Evolutionary conservation across 2,888 invertebrate genomes (phyloP), one percentile per base, ranked within the genome.

Genomic region (Aradus depressus): DNA sequence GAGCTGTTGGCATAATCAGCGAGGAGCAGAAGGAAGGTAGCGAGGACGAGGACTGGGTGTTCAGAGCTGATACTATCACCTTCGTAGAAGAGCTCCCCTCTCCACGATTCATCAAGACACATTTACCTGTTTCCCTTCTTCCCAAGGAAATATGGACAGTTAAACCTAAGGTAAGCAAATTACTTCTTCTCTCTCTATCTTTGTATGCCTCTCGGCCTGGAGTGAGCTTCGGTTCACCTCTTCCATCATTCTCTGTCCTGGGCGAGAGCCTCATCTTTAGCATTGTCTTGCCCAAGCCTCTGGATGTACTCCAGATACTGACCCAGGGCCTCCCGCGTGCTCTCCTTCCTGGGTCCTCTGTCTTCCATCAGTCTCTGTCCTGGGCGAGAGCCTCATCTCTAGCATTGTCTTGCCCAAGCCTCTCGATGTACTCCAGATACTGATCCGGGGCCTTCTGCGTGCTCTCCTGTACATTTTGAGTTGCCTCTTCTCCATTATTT

Each of bases 21-120:
- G 58, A 48, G 39, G 58, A 55, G 34, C 54, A 52, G 43, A 50
- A 44, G 38, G 45, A 52, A 12, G 58, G 55, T 5, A 45, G 49
- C 32, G 53, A 49, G 19, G 58, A 58, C 22, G 60, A 60, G 12
- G 59, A 60, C 1, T 58, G 59, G 52, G 57, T 59, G 6, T 51
- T 60, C 44, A 51, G 48, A 14, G 60, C 59, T 16, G 60, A 60
- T 42, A 60, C 60, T 2, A 60, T 60, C 34, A 50, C 56, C n/a
- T 60, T 47, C 52, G 53, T 52, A 16, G 55, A 56, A 31, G 58
- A 59, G 31, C 53, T 52, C 10, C 50, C 53, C 2, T 59, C 59
- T 2, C 61, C 61, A 2, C 32, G 61, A 8, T 58, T 52, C 49
- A 61, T 61, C 54, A 61, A 61, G 50, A 58, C 58, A 16, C 61